Conservation (phyloP, 2,113 vertebrate genomes). For the Chlorodrepanis virens region DNA sequence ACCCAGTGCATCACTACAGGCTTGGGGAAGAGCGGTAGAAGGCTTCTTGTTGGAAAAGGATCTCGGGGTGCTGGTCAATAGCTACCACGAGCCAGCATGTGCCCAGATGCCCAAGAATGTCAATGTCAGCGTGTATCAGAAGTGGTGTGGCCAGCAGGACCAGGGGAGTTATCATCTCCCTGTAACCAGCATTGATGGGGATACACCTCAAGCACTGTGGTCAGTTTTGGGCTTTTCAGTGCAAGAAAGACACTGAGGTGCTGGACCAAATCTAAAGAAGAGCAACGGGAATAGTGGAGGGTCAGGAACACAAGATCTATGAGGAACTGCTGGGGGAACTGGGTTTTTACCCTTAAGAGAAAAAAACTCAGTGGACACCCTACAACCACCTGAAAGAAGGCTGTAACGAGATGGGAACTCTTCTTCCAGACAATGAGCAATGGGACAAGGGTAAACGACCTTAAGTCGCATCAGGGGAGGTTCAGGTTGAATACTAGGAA, state of each 20-base stretch:
- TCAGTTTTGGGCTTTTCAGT: neutral
- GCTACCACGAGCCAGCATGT: neutral
- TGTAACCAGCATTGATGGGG: neutral
- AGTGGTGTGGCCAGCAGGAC: neutral
- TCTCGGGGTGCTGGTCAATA: rapidly evolving
- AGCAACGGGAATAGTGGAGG: rapidly evolving
- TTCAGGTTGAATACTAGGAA: neutral
- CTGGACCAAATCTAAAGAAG: neutral
- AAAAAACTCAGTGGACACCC: neutral
- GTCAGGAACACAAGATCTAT: neutral
- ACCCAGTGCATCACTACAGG: neutral
- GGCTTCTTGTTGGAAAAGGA: neutral
- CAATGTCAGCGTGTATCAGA: neutral
- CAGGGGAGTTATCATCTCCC: neutral
- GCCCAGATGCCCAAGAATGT: neutral
- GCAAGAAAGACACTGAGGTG: neutral
- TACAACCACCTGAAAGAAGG: neutral
- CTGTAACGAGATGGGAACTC: rapidly evolving
- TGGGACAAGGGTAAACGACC: rapidly evolving
- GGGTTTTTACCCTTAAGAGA: neutral
- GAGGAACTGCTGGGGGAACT: neutral
- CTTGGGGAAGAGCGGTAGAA: neutral
- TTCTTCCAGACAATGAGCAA: neutral
- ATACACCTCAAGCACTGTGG: neutral
- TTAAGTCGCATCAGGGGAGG: neutral